These are phyloP conservation scores for Tenthredo scrophulariae DNA, from an alignment of 2,888 invertebrate species.

Conservation along the genomic window DNA sequence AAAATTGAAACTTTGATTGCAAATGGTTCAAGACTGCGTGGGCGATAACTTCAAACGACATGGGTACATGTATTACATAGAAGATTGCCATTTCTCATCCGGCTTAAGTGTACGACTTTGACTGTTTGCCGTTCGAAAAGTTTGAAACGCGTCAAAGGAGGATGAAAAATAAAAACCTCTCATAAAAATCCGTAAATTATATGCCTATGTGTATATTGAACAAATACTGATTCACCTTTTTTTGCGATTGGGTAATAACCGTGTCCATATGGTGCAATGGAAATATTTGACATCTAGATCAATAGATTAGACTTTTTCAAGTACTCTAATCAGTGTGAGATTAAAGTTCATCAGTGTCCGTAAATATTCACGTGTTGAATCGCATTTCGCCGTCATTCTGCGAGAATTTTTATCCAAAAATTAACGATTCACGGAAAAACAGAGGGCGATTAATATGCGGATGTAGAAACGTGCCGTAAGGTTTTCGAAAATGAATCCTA, in stretches of 20 bases:
- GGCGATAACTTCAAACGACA: background rate
- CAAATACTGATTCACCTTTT: background rate
- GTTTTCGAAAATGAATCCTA: background rate
- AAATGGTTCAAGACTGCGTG: background rate
- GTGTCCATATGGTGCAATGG: background rate
- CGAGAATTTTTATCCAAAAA: background rate
- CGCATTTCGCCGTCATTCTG: background rate
- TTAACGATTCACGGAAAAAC: background rate
- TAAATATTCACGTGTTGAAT: background rate
- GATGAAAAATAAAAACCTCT: background rate
- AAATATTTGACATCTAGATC: constrained; percentile 5
- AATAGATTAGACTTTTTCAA: background rate
- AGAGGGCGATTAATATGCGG: too few relatives aligned
- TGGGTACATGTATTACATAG: too few relatives aligned
- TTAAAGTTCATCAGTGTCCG: background rate
- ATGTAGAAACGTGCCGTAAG: background rate
- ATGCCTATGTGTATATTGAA: background rate
- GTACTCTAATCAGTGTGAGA: background rate
- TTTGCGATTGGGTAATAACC: background rate
- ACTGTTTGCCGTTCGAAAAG: background rate
- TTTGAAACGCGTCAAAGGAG: background rate
- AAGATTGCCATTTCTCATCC: background rate
- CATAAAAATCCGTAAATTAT: background rate
- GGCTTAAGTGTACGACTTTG: background rate
- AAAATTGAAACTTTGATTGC: background rate